A percentile compares a stretch with the other conserved stretches of the same genome.
Evolutionary conservation across 2,113 vertebrate genomes (phyloP).

Genomic region (Halichoerus grypus): DNA sequence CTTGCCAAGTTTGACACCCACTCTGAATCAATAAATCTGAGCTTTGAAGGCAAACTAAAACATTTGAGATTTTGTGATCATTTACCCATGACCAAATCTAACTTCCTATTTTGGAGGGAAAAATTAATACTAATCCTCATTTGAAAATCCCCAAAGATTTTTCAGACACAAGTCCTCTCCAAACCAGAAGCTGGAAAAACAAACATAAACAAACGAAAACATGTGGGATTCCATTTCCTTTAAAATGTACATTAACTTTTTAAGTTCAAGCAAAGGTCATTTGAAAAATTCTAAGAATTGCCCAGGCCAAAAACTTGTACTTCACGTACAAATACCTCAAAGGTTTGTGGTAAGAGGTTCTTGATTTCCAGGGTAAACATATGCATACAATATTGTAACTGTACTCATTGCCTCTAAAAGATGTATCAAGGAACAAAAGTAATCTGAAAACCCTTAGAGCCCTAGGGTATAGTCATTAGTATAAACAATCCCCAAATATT

Average conservation of each 20-base stretch:
- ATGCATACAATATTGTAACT: neutral
- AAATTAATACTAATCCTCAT: constrained; percentile 52
- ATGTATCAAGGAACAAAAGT: neutral
- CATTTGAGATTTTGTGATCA: constrained; percentile 48
- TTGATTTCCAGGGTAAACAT: neutral
- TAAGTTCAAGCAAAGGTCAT: constrained; percentile 49
- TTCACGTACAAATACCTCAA: neutral
- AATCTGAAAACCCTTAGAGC: neutral
- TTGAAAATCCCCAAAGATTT: constrained; percentile 74
- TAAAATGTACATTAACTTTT: constrained; percentile 46
- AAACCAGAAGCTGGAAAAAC: constrained; percentile 50
- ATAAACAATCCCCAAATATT: neutral
- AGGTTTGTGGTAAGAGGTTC: neutral
- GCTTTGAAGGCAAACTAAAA: constrained; percentile 68
- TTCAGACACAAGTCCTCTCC: constrained; percentile 48
- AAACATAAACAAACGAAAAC: constrained; percentile 69
- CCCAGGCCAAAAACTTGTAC: neutral
- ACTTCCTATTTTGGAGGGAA: constrained; percentile 67
- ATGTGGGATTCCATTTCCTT: constrained; percentile 65
- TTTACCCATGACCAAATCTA: constrained; percentile 7
- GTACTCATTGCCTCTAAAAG: neutral
- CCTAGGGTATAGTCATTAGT: neutral
- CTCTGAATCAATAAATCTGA: constrained; percentile 46
- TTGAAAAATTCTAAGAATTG: constrained; percentile 49
- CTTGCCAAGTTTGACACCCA: constrained; percentile 53